These are phyloP conservation scores for Todiramphus saurophagus DNA, from an alignment of 2,113 vertebrate species.

Conservation along the genomic window DNA sequence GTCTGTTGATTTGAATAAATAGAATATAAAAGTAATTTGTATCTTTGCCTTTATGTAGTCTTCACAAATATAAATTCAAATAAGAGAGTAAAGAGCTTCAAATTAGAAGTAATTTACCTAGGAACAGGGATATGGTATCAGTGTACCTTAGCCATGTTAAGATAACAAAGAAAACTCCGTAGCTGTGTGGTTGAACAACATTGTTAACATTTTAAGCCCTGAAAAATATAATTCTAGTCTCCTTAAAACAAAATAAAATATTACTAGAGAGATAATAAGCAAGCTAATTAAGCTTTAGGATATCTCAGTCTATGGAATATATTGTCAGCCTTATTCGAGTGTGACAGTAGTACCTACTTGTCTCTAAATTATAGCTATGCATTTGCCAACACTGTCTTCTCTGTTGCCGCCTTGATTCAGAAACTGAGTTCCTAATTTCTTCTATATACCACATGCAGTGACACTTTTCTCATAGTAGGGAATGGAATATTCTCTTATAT, in stretches of 20 bases:
- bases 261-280: neutral
- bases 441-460: neutral
- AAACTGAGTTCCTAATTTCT: neutral
- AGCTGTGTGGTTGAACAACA: neutral
- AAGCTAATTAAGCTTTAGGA: neutral
- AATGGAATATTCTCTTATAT: too few relatives aligned
- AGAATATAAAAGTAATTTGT: neutral
- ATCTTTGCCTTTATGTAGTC: neutral
- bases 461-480: neutral
- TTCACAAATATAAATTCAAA: neutral
- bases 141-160: neutral
- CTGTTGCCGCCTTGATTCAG: neutral
- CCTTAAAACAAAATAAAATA: neutral
- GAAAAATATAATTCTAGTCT: neutral
- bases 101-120: neutral
- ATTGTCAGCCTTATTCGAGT: neutral
- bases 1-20: neutral
- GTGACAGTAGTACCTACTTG: neutral
- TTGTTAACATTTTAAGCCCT: neutral
- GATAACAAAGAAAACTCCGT: neutral
- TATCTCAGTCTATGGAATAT: neutral
- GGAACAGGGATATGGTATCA: neutral
- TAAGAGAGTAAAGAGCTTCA: neutral
- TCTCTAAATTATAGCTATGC: neutral
- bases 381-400: neutral